These are phyloP conservation scores for Mus pahari DNA, from an alignment of 2,113 vertebrate genomes.

Conservation along the genomic window DNA sequence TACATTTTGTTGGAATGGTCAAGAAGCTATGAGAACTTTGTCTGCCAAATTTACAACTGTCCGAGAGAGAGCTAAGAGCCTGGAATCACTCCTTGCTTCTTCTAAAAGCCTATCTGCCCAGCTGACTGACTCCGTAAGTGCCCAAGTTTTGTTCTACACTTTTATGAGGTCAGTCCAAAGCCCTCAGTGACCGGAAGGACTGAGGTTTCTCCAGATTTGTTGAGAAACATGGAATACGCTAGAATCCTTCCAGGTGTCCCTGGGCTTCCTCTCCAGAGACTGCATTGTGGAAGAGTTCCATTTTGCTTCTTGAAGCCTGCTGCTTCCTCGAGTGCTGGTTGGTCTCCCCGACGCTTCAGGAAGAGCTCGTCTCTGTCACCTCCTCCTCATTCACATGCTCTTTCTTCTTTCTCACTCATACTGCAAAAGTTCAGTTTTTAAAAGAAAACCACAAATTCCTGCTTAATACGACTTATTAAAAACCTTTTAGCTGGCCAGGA, in stretches of 20 bases:
- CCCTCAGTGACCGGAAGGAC: background rate
- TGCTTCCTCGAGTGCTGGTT: conserved; percentile 4
- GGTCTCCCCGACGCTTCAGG: background rate
- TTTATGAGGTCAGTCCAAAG: background rate
- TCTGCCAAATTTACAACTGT: conserved; percentile 76
- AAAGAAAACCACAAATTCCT: conserved; percentile 2
- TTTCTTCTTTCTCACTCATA: background rate
- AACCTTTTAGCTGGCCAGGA: background rate
- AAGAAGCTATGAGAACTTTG: conserved; percentile 53
- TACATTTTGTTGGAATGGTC: conserved; percentile 58
- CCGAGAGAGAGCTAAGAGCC: conserved; percentile 64
- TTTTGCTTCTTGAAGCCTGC: background rate
- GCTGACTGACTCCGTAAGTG: conserved; percentile 77
- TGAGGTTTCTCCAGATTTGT: conserved; percentile 25
- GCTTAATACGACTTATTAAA: background rate
- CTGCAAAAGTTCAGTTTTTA: background rate
- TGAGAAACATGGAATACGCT: background rate
- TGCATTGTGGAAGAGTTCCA: background rate
- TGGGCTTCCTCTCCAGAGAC: background rate
- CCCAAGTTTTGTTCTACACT: background rate
- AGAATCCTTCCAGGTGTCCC: background rate
- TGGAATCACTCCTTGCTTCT: conserved; percentile 60
- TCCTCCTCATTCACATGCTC: background rate
- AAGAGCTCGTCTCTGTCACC: background rate
- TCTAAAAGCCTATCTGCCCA: conserved; percentile 31